phyloP scores from a whole-genome alignment of 2,888 invertebrate genomes.

The Mylabris sibirica region DNA sequence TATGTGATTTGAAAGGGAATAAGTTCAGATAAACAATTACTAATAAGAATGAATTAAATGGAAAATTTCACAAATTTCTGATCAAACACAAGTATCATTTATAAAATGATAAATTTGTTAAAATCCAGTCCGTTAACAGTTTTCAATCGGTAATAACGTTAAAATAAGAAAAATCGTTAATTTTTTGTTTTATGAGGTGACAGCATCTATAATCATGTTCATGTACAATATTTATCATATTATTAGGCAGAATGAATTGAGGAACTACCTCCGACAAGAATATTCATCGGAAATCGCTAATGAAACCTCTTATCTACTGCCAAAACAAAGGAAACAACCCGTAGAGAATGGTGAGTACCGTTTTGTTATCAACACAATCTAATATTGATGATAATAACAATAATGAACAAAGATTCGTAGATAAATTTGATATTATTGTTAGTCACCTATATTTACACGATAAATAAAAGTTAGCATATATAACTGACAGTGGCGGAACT shows the following conservation, averaged over 20 bases:
- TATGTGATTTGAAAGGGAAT: neutral
- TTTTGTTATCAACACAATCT: too few species aligned
- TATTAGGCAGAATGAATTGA: neutral
- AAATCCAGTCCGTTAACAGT: neutral
- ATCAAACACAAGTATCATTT: neutral
- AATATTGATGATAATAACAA: too few species aligned
- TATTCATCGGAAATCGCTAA: neutral
- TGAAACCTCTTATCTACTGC: neutral
- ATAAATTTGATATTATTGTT: too few species aligned
- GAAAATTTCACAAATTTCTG: conserved; percentile 6
- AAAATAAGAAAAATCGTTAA: neutral
- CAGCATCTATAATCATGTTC: neutral
- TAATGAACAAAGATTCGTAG: too few species aligned
- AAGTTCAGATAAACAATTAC: neutral
- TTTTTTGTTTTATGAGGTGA: too few species aligned
- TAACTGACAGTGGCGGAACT: too few species aligned
- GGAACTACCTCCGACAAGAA: neutral
- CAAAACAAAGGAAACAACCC: neutral
- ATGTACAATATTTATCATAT: neutral
- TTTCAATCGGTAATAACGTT: neutral
- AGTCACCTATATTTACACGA: too few species aligned
- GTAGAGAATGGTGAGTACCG: neutral
- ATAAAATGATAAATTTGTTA: neutral
- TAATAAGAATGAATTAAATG: neutral
- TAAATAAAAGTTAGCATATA: too few species aligned